Evolutionary conservation across 1,140 invertebrate species (phyloP).

Genomic region (Sinonovacula constricta): DNA sequence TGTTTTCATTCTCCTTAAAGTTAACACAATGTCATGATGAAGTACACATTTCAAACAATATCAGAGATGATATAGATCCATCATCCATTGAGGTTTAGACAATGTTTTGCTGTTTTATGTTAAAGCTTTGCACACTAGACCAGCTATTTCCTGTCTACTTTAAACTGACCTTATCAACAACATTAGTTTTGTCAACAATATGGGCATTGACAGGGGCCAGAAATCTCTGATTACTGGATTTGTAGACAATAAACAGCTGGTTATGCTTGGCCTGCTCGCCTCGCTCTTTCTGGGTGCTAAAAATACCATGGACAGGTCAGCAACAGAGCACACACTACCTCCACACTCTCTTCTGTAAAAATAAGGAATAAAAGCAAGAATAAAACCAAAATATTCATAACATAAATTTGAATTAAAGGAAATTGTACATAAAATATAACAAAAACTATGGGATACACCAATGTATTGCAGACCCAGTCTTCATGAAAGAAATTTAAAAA

Average conservation of each 20-base stretch:
- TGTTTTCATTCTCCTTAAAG: too few relatives aligned
- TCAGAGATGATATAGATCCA: too few relatives aligned
- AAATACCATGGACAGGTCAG: slow-evolving; percentile 66
- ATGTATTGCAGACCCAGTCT: neutral
- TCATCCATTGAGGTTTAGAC: too few relatives aligned
- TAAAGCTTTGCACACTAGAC: too few relatives aligned
- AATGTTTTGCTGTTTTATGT: too few relatives aligned
- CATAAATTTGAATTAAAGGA: neutral
- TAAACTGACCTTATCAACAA: slow-evolving; percentile 47
- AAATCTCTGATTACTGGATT: slow-evolving; percentile 10
- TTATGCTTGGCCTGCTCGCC: slow-evolving; percentile 68
- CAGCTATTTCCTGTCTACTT: too few relatives aligned
- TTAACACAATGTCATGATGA: too few relatives aligned
- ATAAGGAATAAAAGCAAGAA: neutral
- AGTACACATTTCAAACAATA: too few relatives aligned
- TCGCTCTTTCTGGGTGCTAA: slow-evolving; percentile 60
- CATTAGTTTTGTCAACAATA: slow-evolving; percentile 28
- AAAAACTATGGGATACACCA: neutral
- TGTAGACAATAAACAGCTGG: slow-evolving; percentile 58
- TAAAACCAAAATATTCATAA: too few relatives aligned
- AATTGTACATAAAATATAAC: neutral
- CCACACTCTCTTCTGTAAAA: slow-evolving; percentile 25
- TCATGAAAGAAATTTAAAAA: too few relatives aligned
- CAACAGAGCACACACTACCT: slow-evolving; percentile 52
- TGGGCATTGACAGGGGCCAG: slow-evolving; percentile 26